Base-by-base conservation (phyloP, 92 coral and sea anemone species). In the Paramuricea clavata region DNA sequence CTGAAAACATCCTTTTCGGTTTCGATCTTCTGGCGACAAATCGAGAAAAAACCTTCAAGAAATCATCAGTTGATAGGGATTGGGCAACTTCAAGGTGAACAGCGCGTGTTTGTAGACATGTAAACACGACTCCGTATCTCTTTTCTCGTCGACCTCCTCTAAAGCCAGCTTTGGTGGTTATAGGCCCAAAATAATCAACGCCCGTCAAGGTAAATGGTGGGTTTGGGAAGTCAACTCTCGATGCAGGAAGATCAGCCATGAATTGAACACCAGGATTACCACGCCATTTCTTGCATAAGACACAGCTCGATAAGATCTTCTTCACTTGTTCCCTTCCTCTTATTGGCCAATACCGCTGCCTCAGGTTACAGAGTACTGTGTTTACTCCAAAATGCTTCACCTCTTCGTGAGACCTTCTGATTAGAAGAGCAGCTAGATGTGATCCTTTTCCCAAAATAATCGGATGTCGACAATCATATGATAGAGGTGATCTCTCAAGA, bases 171-270 rank as follows among this genome's bases (percentile, higher is more conserved):
- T 71, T 71, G 0, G 27, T 36, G 2, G 21, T 22, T 8, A 34
- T 33, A 2, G 52, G 77, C 3, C 77, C 52, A 71, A 71, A 71
- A 30, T 6, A 43, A 71, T 71, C 49, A 3, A 71, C 77, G 15
- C 52, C 77, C 1, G 13, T 2, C 1, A 23, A 2, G 0, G 49
- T 43, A 71, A 71, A 71, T 13, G 77, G 77, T 9, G 50, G 47
- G 26, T 19, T 69, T 6, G 42, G 43, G 44, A 32, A 6, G 7
- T 13, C 78, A 17, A 69, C 47, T 22, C 68, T 34, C 7, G 33
- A 69, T 43, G 62, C 64, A 0, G 47, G 69, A 10, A 82, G 67
- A 7, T 82, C 78, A 21, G 78, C 87, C 87, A 82, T 68, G 30
- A 35, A 43, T 41, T 69, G 80, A 19, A 12, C 49, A 1, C 15